Evolutionary conservation across 2,888 invertebrate genomes (phyloP), one percentile per base, ranked within the genome.

Genomic region (Seira musarum): DNA sequence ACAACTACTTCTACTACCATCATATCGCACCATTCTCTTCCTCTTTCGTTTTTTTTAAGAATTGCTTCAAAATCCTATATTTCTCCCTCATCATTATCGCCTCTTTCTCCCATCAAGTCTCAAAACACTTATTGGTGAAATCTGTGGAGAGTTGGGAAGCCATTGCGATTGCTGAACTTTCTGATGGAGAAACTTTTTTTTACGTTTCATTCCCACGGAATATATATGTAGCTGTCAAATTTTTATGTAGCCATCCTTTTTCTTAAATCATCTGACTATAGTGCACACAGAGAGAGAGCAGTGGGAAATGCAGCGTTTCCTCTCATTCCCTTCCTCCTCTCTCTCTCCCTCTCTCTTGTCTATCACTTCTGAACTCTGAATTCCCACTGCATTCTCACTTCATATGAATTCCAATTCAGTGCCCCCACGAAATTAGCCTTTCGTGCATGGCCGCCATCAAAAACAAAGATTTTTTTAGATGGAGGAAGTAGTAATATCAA

Each of bases 381-480:
- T n/a, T n/a, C n/a, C n/a, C n/a, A n/a, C n/a, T n/a, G n/a, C n/a
- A n/a, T n/a, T 40, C 40, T 13, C 40, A 40, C 40, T 40, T 40
- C 40, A 49, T n/a, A 15, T n/a, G 30, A 49, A n/a, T 49, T 49
- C 49, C 49, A 74, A 66, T 74, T 75, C 70, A 80, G 71, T 76
- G 61, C 67, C 22, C 40, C 15, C 24, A 49, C n/a, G n/a, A 72
- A 63, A 80, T 80, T 76, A 76, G 61, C 49, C 30, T 75, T 80
- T 68, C 80, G 80, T 80, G 80, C 53, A 10, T 40, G 25, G 8
- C n/a, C n/a, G 21, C 60, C 80, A 80, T 80, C 75, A 80, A 61
- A 70, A 65, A 80, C 21, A 17, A 61, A 22, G 61, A 61, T 65
- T 67, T 69, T 76, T 64, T 49, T 49, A 49, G 57, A 74, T 24